Conservation (phyloP, 2,888 invertebrate genomes). For the Temnothorax ravouxi region DNA sequence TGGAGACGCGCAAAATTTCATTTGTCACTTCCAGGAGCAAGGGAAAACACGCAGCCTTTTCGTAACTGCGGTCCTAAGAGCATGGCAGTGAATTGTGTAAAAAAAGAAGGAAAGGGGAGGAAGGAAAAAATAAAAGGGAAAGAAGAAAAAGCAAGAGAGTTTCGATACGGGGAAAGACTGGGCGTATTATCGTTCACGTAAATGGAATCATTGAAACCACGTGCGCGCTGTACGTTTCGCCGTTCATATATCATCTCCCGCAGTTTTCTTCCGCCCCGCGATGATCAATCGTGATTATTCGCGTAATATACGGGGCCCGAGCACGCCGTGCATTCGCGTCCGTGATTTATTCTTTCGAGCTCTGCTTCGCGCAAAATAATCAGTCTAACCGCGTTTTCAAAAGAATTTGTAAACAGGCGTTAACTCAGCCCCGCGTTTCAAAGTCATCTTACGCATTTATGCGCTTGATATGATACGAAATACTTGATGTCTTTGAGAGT, state of each 20-base stretch:
- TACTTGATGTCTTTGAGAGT: constrained; percentile 24
- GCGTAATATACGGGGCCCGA: constrained; percentile 40
- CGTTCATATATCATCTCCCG: constrained; percentile 45
- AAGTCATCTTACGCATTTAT: not conserved
- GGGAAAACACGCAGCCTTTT: constrained; percentile 16
- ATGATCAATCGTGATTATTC: constrained; percentile 51
- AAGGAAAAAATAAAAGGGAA: not conserved
- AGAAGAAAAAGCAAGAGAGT: not conserved
- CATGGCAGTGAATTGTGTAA: constrained; percentile 5
- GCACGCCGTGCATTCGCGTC: constrained; percentile 27
- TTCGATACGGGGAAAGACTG: constrained; percentile 44
- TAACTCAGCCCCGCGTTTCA: not conserved
- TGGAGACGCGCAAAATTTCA: constrained; percentile 66
- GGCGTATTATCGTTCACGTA: constrained; percentile 54
- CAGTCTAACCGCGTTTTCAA: not conserved
- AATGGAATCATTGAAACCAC: constrained; percentile 63
- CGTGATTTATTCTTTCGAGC: constrained; percentile 34
- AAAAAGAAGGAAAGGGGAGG: not conserved
- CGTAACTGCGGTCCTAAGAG: constrained; percentile 21
- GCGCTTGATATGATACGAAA: not conserved
- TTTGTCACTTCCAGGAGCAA: constrained; percentile 69
- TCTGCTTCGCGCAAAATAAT: not conserved
- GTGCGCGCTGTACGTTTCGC: constrained; percentile 28
- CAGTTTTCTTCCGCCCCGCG: constrained; percentile 51
- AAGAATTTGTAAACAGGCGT: constrained; percentile 7